Evolutionary conservation across 2,888 invertebrate species (phyloP).

Genomic region (Melanotus villosus): DNA sequence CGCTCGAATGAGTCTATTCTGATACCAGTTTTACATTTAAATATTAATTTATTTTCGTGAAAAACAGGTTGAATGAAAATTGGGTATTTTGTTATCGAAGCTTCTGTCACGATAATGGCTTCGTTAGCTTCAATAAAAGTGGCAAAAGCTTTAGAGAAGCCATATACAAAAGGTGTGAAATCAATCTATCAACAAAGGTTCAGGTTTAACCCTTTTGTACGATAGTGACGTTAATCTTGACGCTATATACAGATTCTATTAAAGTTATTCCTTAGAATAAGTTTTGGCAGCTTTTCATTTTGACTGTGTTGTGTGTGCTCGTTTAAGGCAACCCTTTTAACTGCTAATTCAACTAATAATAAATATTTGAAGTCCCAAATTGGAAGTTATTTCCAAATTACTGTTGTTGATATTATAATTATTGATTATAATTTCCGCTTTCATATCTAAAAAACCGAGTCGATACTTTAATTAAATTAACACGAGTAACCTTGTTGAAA

Average conservation of each 20-base stretch:
- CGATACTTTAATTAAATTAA: too few relatives aligned
- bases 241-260: constrained; percentile 44
- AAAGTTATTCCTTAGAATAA: constrained; percentile 38
- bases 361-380: neutral
- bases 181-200: constrained; percentile 52
- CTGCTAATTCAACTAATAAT: neutral
- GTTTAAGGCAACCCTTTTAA: neutral
- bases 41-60: constrained; percentile 14
- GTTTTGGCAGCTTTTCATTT: constrained; percentile 32
- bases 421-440: too few relatives aligned
- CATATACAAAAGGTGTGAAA: constrained; percentile 50
- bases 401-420: too few relatives aligned
- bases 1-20: neutral
- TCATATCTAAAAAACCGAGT: too few relatives aligned
- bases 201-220: constrained; percentile 52
- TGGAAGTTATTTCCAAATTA: too few relatives aligned
- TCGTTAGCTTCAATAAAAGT: constrained; percentile 43
- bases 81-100: constrained; percentile 33
- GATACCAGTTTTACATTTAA: neutral
- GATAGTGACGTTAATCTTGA: constrained; percentile 49
- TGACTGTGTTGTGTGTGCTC: neutral
- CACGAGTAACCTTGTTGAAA: too few relatives aligned
- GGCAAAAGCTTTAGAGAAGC: constrained; percentile 41
- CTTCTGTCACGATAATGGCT: constrained; percentile 38
- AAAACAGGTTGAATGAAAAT: constrained; percentile 6